A percentile compares a stretch with the other conserved stretches of the same genome.
Evolutionary conservation across 2,113 vertebrate species (phyloP).

Genomic region (Myxocyprinus asiaticus): DNA sequence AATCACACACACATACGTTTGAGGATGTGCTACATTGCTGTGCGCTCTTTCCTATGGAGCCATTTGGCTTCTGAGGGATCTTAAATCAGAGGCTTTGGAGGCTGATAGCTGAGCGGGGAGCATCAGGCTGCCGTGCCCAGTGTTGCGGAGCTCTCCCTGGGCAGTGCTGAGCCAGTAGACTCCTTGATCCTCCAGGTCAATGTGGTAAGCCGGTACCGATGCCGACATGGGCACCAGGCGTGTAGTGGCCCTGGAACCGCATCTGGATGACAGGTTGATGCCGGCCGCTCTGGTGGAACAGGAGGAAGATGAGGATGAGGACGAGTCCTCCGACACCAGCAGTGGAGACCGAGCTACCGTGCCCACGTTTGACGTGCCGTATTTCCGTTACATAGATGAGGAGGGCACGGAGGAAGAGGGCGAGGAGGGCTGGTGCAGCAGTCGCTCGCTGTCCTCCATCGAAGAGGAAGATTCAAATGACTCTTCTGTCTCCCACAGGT

Average conservation of each 20-base stretch:
- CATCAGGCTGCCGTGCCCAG: too few relatives aligned
- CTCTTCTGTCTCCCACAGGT: conserved; percentile 93
- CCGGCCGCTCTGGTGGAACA: conserved; percentile 78
- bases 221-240: conserved; percentile 73
- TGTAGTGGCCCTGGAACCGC: conserved; percentile 75
- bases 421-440: conserved; percentile 86
- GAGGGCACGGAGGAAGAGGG: conserved; percentile 81
- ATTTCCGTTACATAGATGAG: conserved; percentile 97
- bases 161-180: neutral
- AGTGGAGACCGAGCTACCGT: conserved; percentile 75
- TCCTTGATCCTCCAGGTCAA: conserved; percentile 13
- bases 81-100: conserved; percentile 33
- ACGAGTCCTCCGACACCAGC: conserved; percentile 64
- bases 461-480: conserved; percentile 84
- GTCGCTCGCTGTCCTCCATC: conserved; percentile 90
- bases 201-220: conserved; percentile 55
- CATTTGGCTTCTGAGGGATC: conserved; percentile 58
- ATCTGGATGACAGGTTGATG: conserved; percentile 74
- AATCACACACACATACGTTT: conserved; percentile 49
- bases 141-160: too few relatives aligned
- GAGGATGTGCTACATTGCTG: conserved; percentile 74
- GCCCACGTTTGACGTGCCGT: conserved; percentile 96
- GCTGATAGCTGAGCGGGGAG: conserved; percentile 15
- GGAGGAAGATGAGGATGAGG: conserved; percentile 76
- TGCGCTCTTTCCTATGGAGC: conserved; percentile 66